A percentile compares a stretch with the other conserved stretches of the same genome.
phyloP scores from a whole-genome alignment of 2,888 invertebrate species.

The Rhodophaea formosa region DNA sequence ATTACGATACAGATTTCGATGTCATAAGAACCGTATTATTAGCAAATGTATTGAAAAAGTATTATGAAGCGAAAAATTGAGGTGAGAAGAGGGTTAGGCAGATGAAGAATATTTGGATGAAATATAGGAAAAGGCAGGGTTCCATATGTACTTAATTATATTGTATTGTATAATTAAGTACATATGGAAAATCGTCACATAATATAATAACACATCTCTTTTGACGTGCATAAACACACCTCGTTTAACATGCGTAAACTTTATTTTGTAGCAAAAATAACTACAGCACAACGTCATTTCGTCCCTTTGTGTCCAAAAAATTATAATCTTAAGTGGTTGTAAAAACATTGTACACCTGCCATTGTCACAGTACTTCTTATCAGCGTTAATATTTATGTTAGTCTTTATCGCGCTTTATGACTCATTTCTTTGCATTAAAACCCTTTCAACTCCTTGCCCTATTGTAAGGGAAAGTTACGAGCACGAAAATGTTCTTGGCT shows the following conservation, averaged over 20 bases:
- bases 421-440: slow-evolving; percentile 9
- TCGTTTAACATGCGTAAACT: too few relatives aligned
- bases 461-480: slow-evolving; percentile 4
- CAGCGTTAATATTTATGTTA: background rate
- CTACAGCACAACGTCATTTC: background rate
- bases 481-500: background rate
- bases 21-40: too few relatives aligned
- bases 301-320: background rate
- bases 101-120: too few relatives aligned
- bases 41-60: too few relatives aligned
- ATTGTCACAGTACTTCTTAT: slow-evolving; percentile 9
- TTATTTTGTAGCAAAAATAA: background rate
- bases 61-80: too few relatives aligned
- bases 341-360: slow-evolving; percentile 9
- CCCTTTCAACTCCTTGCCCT: slow-evolving; percentile 1
- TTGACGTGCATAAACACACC: too few relatives aligned
- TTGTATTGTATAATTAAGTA: background rate
- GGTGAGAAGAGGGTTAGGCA: too few relatives aligned
- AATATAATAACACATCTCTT: too few relatives aligned
- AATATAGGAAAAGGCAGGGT: too few relatives aligned
- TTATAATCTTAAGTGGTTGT: background rate
- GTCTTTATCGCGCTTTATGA: slow-evolving; percentile 7
- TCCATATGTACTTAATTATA: too few relatives aligned
- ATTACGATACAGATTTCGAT: too few relatives aligned
- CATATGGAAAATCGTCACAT: too few relatives aligned